These are phyloP conservation scores for Beaufortia kweichowensis DNA, from an alignment of 2,113 vertebrate genomes.

Conservation along the genomic window DNA sequence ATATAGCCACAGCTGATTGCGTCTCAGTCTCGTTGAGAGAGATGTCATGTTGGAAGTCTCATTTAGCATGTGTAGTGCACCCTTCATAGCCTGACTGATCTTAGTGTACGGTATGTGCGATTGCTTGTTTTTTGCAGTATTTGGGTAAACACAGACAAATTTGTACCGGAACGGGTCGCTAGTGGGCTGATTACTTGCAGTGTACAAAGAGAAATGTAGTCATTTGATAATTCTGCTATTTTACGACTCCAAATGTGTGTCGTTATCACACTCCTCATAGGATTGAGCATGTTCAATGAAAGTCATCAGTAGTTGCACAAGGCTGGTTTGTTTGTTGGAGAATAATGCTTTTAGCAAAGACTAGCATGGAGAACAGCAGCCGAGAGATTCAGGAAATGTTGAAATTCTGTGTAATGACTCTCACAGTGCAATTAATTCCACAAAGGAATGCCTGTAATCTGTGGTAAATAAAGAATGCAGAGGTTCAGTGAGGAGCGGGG, in stretches of 20 bases:
- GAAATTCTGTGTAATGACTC: conserved; percentile 25
- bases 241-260: background rate
- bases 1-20: conserved; percentile 32
- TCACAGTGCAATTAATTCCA: conserved; percentile 25
- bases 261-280: conserved; percentile 8
- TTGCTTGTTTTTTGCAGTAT: background rate
- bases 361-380: conserved; percentile 10
- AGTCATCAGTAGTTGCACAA: conserved; percentile 1
- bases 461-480: conserved; percentile 25
- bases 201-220: background rate
- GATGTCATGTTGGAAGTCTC: conserved; percentile 27
- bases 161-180: background rate
- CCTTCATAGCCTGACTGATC: background rate
- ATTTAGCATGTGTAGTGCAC: conserved; percentile 45
- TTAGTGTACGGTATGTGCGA: background rate
- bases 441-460: conserved; percentile 27
- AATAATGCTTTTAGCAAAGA: conserved; percentile 42
- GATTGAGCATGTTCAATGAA: background rate
- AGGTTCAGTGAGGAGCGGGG: background rate
- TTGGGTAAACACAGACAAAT: background rate
- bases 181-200: background rate
- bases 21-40: conserved; percentile 21
- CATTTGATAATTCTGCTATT: background rate
- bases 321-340: conserved; percentile 4
- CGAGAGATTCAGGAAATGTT: conserved; percentile 17